Percentiles rank a stretch among this genome's conserved stretches.
Conservation (phyloP, 64 coral and sea anemone genomes). For the Trachythela sp. region DNA sequence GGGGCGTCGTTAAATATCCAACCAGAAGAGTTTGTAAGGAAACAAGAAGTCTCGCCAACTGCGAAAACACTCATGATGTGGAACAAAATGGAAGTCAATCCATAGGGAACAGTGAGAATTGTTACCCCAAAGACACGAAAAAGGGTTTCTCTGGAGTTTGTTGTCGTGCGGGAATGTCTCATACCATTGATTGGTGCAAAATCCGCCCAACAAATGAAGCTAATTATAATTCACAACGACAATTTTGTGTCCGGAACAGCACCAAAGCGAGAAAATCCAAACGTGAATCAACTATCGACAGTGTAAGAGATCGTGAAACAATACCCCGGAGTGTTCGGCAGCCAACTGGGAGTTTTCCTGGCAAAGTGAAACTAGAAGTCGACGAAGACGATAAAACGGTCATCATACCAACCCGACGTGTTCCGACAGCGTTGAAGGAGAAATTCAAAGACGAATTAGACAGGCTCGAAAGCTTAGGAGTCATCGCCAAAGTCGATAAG, state of each 20-base stretch:
- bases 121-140: not conserved
- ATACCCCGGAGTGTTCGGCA: no score
- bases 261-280: no score
- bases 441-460: slow-evolving; percentile 31
- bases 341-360: no score
- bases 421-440: slow-evolving; percentile 23
- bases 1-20: not conserved
- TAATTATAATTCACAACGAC: no score
- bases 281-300: no score
- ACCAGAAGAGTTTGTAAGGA: not conserved
- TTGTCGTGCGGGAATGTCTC: not conserved
- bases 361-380: not conserved
- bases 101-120: not conserved
- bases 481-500: not conserved
- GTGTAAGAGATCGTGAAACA: no score
- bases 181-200: not conserved
- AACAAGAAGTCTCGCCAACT: not conserved
- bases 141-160: not conserved
- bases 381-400: not conserved
- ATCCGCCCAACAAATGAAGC: not conserved
- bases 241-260: no score
- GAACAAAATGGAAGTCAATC: not conserved
- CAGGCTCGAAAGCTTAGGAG: not conserved
- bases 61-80: not conserved
- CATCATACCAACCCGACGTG: not conserved